Percentiles rank a stretch among this genome's conserved stretches.
Evolutionary conservation across 2,888 invertebrate species (phyloP).

Genomic region (Xanthia togata): DNA sequence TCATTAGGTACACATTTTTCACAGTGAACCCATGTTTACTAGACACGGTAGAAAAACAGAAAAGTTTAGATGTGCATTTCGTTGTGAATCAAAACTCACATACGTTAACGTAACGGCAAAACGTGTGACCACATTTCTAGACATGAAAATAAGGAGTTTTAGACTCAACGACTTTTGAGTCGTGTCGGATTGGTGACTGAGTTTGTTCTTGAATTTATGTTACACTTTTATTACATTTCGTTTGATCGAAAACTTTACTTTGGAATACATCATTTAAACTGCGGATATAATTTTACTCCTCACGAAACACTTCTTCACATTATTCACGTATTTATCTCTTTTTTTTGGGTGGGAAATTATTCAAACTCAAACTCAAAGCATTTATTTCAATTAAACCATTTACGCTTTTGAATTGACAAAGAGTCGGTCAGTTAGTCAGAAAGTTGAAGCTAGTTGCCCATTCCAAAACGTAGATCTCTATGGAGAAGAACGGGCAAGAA

Average conservation of each 20-base stretch:
- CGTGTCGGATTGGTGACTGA: background rate
- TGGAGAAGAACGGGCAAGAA: no score
- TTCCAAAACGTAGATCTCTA: no score
- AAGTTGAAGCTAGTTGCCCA: no score
- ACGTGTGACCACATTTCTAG: conserved; percentile 75
- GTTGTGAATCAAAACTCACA: conserved; percentile 81
- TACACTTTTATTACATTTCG: background rate
- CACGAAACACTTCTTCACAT: no score
- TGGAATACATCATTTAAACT: background rate
- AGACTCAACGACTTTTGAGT: conserved; percentile 58
- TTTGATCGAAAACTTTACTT: background rate
- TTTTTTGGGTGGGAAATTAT: no score
- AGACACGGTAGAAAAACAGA: conserved; percentile 59
- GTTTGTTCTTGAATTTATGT: background rate
- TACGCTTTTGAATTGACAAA: no score
- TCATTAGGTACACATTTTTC: conserved; percentile 26
- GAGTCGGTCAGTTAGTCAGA: no score
- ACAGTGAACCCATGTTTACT: conserved; percentile 62
- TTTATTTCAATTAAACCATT: no score
- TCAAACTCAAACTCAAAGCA: no score
- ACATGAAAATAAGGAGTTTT: conserved; percentile 60
- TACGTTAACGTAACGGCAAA: conserved; percentile 77
- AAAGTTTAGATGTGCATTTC: conserved; percentile 71
- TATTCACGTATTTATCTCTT: no score
- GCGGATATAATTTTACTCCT: background rate